Evolutionary conservation across 1,140 invertebrate genomes (phyloP).

Genomic region (Philopotamus ludificatus): DNA sequence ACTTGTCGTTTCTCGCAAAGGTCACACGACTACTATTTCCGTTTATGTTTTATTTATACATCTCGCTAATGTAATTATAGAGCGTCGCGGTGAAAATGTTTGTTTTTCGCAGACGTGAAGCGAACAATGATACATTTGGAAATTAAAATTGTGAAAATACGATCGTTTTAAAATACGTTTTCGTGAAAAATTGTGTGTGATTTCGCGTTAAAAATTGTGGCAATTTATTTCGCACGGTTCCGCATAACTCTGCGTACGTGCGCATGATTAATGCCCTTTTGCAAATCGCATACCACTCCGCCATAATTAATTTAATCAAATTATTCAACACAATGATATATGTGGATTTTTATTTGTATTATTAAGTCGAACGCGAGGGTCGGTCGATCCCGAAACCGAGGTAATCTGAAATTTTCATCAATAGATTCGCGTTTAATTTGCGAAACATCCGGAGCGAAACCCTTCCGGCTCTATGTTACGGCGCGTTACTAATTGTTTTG

Average conservation of each 20-base stretch:
- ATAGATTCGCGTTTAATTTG: too few species aligned
- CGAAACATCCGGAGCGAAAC: too few species aligned
- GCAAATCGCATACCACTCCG: too few species aligned
- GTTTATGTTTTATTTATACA: background rate
- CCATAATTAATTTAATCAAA: too few species aligned
- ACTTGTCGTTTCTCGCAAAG: slow-evolving; percentile 7
- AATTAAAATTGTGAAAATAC: background rate
- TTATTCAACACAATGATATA: too few species aligned
- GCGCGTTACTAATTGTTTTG: background rate
- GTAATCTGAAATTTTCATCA: too few species aligned
- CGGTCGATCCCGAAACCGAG: too few species aligned
- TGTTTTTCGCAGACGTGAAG: background rate
- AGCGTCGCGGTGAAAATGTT: background rate
- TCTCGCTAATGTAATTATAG: background rate
- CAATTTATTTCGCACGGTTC: background rate
- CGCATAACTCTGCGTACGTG: background rate
- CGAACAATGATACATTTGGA: background rate
- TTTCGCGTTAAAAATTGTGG: background rate
- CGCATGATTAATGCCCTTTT: too few species aligned
- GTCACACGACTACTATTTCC: background rate
- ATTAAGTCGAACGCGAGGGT: too few species aligned
- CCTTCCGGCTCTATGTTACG: background rate
- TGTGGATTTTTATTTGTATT: too few species aligned
- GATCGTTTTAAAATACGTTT: background rate
- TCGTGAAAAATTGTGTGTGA: background rate